Conservation (phyloP, 2,113 vertebrate genomes). For the Oryzias melastigma region DNA sequence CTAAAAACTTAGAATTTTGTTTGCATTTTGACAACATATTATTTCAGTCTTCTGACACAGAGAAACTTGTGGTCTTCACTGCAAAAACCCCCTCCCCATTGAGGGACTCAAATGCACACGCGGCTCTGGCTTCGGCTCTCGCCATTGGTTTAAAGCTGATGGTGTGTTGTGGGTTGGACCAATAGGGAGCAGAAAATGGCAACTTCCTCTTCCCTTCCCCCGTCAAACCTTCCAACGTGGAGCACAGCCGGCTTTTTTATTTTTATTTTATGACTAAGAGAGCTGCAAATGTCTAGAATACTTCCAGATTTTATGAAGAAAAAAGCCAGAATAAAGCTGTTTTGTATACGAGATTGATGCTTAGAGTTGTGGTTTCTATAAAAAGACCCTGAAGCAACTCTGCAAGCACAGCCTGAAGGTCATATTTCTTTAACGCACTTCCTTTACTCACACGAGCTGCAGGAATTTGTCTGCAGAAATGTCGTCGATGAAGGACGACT, state of each 20-base stretch:
- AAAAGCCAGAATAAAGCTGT: too few species aligned
- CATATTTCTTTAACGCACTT: not conserved
- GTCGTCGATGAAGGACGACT: too few species aligned
- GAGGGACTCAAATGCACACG: slow-evolving; percentile 4
- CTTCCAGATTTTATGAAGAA: too few species aligned
- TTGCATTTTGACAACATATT: too few species aligned
- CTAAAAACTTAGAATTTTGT: too few species aligned
- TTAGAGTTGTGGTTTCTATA: not conserved
- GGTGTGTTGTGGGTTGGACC: slow-evolving; percentile 73
- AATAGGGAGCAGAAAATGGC: slow-evolving; percentile 41
- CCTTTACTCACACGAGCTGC: too few species aligned
- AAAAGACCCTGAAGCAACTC: not conserved
- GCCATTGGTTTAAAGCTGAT: slow-evolving; percentile 53
- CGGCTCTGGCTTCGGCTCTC: slow-evolving; percentile 3
- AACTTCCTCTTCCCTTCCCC: slow-evolving; percentile 9
- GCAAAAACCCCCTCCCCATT: not conserved
- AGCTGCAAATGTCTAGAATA: too few species aligned
- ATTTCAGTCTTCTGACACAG: too few species aligned
- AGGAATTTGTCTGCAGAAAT: too few species aligned
- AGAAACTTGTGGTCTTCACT: slow-evolving; percentile 10
- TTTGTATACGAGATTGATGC: not conserved
- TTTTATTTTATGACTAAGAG: not conserved
- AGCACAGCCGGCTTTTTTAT: slow-evolving; percentile 23
- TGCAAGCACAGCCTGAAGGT: slow-evolving; percentile 15
- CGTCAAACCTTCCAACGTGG: not conserved